Percentiles rank a stretch among this genome's conserved stretches.
These are phyloP conservation scores for Arge pagana DNA, from an alignment of 2,888 invertebrate species.

Conservation along the genomic window DNA sequence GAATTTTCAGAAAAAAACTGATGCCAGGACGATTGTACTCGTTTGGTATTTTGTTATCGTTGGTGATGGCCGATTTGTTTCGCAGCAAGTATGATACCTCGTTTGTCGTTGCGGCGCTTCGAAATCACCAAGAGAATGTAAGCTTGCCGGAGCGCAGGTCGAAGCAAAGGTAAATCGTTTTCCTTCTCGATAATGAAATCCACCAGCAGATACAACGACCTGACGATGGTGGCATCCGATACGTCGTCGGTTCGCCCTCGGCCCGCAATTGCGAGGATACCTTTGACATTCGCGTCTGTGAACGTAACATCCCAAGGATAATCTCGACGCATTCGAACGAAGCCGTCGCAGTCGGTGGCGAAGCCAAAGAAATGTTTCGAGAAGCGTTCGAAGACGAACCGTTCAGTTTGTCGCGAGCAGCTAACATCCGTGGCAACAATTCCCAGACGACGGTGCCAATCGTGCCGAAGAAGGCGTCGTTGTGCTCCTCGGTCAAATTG, in stretches of 20 bases:
- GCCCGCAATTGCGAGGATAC: constrained; percentile 10
- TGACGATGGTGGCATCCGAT: constrained; percentile 2
- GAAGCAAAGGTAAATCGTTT: constrained; percentile 27
- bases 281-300: constrained; percentile 5
- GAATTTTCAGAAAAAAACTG: too few relatives aligned
- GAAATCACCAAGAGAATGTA: constrained; percentile 28
- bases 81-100: too few relatives aligned
- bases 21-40: too few relatives aligned
- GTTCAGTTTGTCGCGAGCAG: neutral
- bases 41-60: too few relatives aligned
- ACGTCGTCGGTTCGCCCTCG: constrained; percentile 1
- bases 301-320: too few relatives aligned
- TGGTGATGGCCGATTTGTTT: too few relatives aligned
- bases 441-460: constrained; percentile 34
- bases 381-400: too few relatives aligned
- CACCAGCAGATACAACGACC: constrained; percentile 21
- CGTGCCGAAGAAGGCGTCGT: constrained; percentile 22
- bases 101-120: constrained; percentile 14
- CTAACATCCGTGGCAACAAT: constrained; percentile 32
- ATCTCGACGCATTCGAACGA: too few relatives aligned
- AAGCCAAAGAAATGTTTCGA: too few relatives aligned
- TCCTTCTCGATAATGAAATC: constrained; percentile 29
- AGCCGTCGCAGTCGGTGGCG: too few relatives aligned
- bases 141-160: constrained; percentile 30
- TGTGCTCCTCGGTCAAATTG: constrained; percentile 23